phyloP scores from a whole-genome alignment of 2,888 invertebrate species.

The Apamea monoglypha region DNA sequence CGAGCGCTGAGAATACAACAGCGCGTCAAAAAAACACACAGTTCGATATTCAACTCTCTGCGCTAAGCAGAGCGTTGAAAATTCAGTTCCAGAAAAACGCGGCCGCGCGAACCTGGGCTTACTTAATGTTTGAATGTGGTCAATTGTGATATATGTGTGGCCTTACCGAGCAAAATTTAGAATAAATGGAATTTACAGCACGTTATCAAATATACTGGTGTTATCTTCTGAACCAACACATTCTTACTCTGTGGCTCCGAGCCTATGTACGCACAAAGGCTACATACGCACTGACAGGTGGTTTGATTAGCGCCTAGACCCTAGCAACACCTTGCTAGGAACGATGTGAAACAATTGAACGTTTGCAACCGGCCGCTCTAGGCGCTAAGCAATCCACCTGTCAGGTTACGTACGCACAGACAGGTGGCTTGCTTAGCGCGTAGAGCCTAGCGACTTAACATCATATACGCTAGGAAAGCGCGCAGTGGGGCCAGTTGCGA shows the following conservation, averaged over 20 bases:
- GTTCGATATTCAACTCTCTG: neutral
- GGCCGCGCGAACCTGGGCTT: neutral
- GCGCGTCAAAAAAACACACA: neutral
- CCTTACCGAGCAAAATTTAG: conserved; percentile 47
- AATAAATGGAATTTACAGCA: conserved; percentile 10
- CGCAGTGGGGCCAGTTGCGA: no score
- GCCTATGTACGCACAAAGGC: neutral
- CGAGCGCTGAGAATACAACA: no score
- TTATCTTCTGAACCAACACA: neutral
- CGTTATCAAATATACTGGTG: neutral
- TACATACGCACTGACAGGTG: neutral
- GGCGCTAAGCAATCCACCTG: no score
- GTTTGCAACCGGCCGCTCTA: no score
- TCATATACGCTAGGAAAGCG: no score
- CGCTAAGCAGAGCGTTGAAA: neutral
- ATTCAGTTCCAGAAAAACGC: neutral
- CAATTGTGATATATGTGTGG: conserved; percentile 56
- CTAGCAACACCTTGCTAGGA: no score
- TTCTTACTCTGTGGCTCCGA: neutral
- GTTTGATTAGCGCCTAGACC: neutral
- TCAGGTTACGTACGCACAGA: no score
- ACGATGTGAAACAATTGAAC: no score
- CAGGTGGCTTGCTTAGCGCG: no score
- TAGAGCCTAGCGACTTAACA: no score
- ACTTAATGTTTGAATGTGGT: conserved; percentile 44